Evolutionary conservation across 2,888 invertebrate species (phyloP).

Genomic region (Rhorus exstirpatorius): DNA sequence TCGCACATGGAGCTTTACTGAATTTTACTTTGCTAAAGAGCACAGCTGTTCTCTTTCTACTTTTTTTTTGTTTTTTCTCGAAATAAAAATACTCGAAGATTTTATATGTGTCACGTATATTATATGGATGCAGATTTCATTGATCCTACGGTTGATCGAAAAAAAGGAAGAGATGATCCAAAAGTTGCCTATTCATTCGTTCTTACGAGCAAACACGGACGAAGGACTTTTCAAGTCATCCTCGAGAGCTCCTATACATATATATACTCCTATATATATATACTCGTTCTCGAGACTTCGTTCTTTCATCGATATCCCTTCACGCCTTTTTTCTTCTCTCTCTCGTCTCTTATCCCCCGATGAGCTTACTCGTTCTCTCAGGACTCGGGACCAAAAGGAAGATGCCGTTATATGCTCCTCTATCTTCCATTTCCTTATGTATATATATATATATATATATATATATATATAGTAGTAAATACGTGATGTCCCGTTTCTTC

Average conservation of each 20-base stretch:
- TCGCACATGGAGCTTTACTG: too few relatives aligned
- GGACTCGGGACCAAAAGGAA: conserved; percentile 68
- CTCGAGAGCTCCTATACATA: conserved; percentile 50
- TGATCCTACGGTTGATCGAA: too few relatives aligned
- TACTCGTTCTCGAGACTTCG: conserved; percentile 32
- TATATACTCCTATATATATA: too few relatives aligned
- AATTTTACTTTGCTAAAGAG: too few relatives aligned
- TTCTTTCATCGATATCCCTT: conserved; percentile 39
- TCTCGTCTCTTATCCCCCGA: conserved; percentile 30
- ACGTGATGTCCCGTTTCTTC: conserved; percentile 72
- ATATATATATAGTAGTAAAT: conserved; percentile 52
- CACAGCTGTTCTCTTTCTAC: too few relatives aligned
- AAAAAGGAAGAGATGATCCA: too few relatives aligned
- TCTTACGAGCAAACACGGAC: too few relatives aligned
- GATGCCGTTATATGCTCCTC: conserved; percentile 67
- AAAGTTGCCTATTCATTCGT: too few relatives aligned
- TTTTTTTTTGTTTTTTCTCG: too few relatives aligned
- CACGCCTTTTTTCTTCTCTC: conserved; percentile 21
- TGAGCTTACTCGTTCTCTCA: conserved; percentile 28
- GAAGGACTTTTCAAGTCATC: conserved; percentile 62
- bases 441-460: conserved; percentile 2
- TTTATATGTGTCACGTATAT: too few relatives aligned
- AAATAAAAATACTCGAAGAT: too few relatives aligned
- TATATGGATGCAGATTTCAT: too few relatives aligned
- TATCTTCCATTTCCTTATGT: background rate